Evolutionary conservation across 2,113 vertebrate genomes (phyloP).

Genomic region (Pangasianodon gigas): DNA sequence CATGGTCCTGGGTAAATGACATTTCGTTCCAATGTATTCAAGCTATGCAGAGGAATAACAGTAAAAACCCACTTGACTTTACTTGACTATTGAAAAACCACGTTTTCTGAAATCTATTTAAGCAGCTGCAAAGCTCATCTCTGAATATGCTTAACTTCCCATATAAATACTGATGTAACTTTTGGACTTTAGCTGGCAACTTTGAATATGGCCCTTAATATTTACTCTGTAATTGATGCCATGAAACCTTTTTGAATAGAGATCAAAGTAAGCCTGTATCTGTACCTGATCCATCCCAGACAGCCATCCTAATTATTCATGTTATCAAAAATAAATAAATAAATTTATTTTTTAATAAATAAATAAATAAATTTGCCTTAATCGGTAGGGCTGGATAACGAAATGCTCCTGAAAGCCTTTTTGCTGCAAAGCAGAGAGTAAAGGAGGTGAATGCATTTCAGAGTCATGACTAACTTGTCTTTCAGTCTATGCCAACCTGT

Average conservation of each 20-base stretch:
- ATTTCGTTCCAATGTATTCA: neutral
- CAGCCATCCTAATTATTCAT: neutral
- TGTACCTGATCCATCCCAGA: slow-evolving; percentile 40
- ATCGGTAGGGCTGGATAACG: neutral
- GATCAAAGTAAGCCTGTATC: slow-evolving; percentile 51
- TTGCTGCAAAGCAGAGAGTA: slow-evolving; percentile 24
- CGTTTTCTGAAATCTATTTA: neutral
- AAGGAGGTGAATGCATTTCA: slow-evolving; percentile 23
- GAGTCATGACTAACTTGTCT: slow-evolving; percentile 7
- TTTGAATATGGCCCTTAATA: slow-evolving; percentile 4
- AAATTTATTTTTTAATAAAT: neutral
- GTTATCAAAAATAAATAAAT: neutral
- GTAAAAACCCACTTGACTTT: neutral
- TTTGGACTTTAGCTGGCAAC: neutral
- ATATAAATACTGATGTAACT: neutral
- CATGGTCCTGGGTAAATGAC: neutral
- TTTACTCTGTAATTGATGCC: slow-evolving; percentile 21
- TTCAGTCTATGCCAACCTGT: neutral
- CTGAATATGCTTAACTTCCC: neutral
- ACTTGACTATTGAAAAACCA: neutral
- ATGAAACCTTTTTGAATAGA: slow-evolving; percentile 47
- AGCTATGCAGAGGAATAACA: neutral
- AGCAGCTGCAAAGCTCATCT: neutral
- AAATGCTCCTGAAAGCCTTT: slow-evolving; percentile 35
- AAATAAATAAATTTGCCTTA: neutral